A percentile compares a stretch with the other conserved stretches of the same genome.
Conservation (phyloP, 2,888 invertebrate genomes). For the Geophilus truncorum region DNA sequence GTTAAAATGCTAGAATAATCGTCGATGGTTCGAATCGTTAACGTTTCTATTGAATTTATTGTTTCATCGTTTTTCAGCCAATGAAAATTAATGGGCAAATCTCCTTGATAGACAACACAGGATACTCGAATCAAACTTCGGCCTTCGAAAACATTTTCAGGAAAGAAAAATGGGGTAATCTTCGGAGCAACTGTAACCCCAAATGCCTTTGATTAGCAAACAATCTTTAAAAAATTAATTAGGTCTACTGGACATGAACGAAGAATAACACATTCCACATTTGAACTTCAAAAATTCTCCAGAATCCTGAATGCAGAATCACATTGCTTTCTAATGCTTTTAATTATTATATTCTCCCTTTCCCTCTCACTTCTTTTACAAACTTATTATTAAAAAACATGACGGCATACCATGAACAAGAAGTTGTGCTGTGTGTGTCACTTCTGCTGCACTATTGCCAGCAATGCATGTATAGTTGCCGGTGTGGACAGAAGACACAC, state of each 20-base stretch:
- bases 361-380: too few relatives aligned
- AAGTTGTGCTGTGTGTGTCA: constrained; percentile 40
- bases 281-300: background rate
- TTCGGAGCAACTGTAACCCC: constrained; percentile 51
- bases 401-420: constrained; percentile 41
- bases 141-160: constrained; percentile 54
- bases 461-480: constrained; percentile 44
- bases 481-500: constrained; percentile 40
- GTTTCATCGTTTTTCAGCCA: constrained; percentile 53
- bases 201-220: background rate
- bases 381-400: too few relatives aligned
- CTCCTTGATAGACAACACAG: constrained; percentile 45
- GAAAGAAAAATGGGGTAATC: constrained; percentile 55
- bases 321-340: background rate
- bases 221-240: background rate
- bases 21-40: background rate
- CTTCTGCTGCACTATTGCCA: constrained; percentile 41
- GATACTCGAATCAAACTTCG: constrained; percentile 52
- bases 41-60: background rate
- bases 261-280: too few relatives aligned
- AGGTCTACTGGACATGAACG: background rate
- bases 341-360: too few relatives aligned
- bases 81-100: constrained; percentile 43
- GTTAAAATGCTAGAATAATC: constrained; percentile 29
- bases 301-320: background rate